Conservation (phyloP, 2,797 vertebrate species). For the Pygocentrus nattereri region DNA sequence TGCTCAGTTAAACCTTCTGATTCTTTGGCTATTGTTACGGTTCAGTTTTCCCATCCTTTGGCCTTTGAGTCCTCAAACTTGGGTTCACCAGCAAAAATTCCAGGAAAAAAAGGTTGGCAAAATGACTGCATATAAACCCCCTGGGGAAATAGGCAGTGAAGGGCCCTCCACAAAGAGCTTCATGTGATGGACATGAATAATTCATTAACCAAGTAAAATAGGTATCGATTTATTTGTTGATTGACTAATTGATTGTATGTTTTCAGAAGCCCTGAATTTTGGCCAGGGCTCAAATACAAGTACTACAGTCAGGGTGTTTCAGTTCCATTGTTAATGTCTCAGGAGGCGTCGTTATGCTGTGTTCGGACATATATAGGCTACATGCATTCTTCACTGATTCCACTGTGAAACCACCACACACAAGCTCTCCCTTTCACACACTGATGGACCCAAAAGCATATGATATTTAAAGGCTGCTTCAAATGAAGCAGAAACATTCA, state of each 20-base stretch:
- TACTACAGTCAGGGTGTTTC: not conserved
- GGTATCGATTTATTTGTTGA: not conserved
- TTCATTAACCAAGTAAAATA: not conserved
- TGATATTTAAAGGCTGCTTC: no score
- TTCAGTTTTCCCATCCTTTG: not conserved
- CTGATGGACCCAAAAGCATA: slow-evolving; percentile 16
- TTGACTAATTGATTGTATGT: not conserved
- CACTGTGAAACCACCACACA: not conserved
- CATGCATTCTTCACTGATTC: not conserved
- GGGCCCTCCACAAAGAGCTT: not conserved
- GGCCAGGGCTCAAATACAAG: not conserved
- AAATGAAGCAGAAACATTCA: slow-evolving; percentile 29
- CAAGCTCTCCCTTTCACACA: slow-evolving; percentile 22
- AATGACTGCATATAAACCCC: not conserved
- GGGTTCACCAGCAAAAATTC: no score
- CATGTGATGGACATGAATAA: not conserved
- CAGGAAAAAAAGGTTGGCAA: not conserved
- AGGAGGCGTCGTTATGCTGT: not conserved
- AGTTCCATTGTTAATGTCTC: not conserved
- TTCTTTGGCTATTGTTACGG: not conserved
- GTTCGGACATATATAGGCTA: slow-evolving; percentile 1
- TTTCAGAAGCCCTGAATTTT: not conserved
- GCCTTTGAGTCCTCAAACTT: not conserved
- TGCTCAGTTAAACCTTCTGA: not conserved
- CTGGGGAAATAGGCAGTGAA: not conserved